Evolutionary conservation across 2,888 invertebrate species (phyloP).

Genomic region (Barypeithes pellucidus): DNA sequence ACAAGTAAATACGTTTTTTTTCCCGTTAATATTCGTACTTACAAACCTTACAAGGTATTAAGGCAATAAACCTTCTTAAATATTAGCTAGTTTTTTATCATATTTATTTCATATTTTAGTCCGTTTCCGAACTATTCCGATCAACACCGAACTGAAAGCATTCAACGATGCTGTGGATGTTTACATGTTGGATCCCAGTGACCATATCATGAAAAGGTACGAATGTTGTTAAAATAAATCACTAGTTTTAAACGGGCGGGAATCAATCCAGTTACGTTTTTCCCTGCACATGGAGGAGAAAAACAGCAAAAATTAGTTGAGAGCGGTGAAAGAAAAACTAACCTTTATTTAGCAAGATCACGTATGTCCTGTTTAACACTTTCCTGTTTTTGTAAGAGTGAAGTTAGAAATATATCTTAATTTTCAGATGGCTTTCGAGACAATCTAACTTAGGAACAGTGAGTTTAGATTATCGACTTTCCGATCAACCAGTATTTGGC

Average conservation of each 20-base stretch:
- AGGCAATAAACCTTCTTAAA: too few relatives aligned
- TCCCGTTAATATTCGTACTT: too few relatives aligned
- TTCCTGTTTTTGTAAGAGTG: too few relatives aligned
- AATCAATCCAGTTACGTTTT: too few relatives aligned
- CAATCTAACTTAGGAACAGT: constrained; percentile 95
- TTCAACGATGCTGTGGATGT: constrained; percentile 94
- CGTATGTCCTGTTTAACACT: too few relatives aligned
- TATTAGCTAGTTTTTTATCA: background rate
- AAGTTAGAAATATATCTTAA: background rate
- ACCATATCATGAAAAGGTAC: constrained; percentile 86
- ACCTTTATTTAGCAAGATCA: too few relatives aligned
- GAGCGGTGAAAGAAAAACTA: too few relatives aligned
- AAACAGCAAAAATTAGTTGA: too few relatives aligned
- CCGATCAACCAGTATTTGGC: constrained; percentile 93
- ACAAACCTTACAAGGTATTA: too few relatives aligned
- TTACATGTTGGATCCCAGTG: constrained; percentile 91
- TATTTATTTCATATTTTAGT: constrained; percentile 73
- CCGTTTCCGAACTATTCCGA: constrained; percentile 92
- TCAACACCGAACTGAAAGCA: constrained; percentile 92
- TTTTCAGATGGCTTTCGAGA: constrained; percentile 84
- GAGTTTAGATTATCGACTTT: constrained; percentile 91
- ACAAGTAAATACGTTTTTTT: constrained; percentile 73
- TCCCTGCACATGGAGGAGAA: too few relatives aligned
- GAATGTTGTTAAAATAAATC: background rate
- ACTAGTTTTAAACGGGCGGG: too few relatives aligned